Conservation (phyloP, 2,113 vertebrate genomes). For the Brachirus orientalis region DNA sequence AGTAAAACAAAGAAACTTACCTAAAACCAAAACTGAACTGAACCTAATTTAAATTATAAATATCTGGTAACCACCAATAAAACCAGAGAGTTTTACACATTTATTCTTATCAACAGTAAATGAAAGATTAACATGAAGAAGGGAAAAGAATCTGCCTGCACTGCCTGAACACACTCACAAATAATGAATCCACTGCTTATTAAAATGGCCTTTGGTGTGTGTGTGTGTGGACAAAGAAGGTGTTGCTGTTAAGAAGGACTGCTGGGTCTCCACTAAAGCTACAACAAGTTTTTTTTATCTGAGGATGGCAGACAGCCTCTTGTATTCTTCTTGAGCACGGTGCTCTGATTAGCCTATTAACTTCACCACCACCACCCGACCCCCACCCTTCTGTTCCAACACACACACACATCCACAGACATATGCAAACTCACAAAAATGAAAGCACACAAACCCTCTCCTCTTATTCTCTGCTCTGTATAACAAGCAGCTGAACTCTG, state of each 20-base stretch:
- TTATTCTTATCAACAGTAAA: no score
- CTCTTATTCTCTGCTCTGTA: slow-evolving; percentile 52
- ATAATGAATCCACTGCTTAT: slow-evolving; percentile 85
- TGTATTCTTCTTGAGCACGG: slow-evolving; percentile 62
- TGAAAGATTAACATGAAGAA: no score
- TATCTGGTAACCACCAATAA: no score
- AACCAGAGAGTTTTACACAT: no score
- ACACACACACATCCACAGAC: neutral
- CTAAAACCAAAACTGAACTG: no score
- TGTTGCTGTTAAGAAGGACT: slow-evolving; percentile 76
- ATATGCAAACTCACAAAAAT: neutral
- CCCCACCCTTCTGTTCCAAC: neutral
- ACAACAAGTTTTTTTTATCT: slow-evolving; percentile 77
- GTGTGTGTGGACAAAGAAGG: slow-evolving; percentile 80
- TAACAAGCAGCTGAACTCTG: slow-evolving; percentile 75
- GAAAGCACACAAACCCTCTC: neutral
- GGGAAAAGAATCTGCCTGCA: no score
- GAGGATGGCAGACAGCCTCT: slow-evolving; percentile 80
- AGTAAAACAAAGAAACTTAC: neutral
- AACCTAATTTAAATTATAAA: slow-evolving; percentile 1
- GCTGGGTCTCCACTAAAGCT: slow-evolving; percentile 71
- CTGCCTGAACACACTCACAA: slow-evolving; percentile 23
- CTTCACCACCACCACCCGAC: slow-evolving; percentile 53
- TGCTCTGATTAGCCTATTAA: slow-evolving; percentile 81
- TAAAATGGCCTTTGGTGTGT: slow-evolving; percentile 84